A percentile compares a stretch with the other conserved stretches of the same genome.
Evolutionary conservation across 2,888 invertebrate genomes (phyloP).

Genomic region (Stictocephala bisonia): DNA sequence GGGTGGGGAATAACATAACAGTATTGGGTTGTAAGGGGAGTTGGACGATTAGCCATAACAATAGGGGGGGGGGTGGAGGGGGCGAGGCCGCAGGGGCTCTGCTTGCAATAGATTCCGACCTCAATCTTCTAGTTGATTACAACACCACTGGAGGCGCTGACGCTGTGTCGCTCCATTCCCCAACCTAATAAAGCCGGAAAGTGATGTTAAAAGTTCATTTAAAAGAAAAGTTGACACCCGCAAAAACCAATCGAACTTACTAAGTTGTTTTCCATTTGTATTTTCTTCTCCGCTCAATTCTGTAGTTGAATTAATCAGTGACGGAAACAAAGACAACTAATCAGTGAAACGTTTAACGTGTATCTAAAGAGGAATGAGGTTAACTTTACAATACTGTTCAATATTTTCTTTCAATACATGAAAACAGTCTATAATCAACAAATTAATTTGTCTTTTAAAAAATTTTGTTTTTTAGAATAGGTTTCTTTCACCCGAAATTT

Average conservation of each 20-base stretch:
- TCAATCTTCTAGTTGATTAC: slow-evolving; percentile 51
- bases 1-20: slow-evolving; percentile 8
- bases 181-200: slow-evolving; percentile 34
- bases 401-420: no score
- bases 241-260: slow-evolving; percentile 10
- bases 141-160: slow-evolving; percentile 41
- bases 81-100: neutral
- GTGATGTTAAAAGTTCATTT: slow-evolving; percentile 35
- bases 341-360: no score
- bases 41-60: slow-evolving; percentile 37
- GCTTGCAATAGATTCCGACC: slow-evolving; percentile 44
- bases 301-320: no score
- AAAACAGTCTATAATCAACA: no score
- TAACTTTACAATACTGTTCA: no score
- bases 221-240: slow-evolving; percentile 24
- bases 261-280: neutral
- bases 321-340: no score
- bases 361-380: no score
- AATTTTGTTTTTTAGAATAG: no score
- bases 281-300: no score
- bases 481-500: no score
- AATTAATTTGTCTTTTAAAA: no score
- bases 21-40: slow-evolving; percentile 11
- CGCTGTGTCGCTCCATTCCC: neutral
- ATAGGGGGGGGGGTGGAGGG: slow-evolving; percentile 3